Conservation (phyloP, 2,797 vertebrate species). For the Okamejei kenojei region DNA sequence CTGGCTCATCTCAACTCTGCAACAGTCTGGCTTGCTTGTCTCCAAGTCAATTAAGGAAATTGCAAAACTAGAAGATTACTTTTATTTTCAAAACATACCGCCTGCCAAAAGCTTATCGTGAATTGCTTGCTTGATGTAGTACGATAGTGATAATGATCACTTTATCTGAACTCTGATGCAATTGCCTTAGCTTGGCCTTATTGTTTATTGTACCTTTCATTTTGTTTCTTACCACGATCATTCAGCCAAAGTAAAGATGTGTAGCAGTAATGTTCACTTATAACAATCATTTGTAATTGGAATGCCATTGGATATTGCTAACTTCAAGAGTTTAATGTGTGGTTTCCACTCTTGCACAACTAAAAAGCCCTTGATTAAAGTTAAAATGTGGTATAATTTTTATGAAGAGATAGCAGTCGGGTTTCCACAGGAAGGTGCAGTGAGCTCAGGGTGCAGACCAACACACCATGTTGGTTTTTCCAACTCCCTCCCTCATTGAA, state of each 20-base stretch:
- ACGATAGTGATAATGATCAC: conserved; percentile 7
- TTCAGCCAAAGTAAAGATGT: background rate
- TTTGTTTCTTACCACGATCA: too few relatives aligned
- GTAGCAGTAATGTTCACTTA: background rate
- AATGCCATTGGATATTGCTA: background rate
- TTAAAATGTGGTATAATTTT: background rate
- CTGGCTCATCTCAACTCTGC: background rate
- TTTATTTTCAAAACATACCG: background rate
- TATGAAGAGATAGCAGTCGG: background rate
- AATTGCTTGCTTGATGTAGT: background rate
- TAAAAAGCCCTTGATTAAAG: background rate
- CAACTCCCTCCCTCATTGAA: background rate
- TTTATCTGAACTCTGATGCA: background rate
- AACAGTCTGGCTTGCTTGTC: background rate
- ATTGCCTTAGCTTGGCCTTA: background rate
- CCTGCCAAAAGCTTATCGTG: background rate
- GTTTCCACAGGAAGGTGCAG: background rate
- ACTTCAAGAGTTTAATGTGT: background rate
- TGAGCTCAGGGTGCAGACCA: background rate
- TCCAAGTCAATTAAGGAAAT: background rate
- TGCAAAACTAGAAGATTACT: conserved; percentile 15
- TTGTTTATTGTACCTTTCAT: background rate
- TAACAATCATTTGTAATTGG: background rate
- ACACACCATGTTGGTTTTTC: background rate
- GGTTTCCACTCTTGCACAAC: background rate